Conservation (phyloP, 2,888 invertebrate genomes). For the Epirrhoe tristata region DNA sequence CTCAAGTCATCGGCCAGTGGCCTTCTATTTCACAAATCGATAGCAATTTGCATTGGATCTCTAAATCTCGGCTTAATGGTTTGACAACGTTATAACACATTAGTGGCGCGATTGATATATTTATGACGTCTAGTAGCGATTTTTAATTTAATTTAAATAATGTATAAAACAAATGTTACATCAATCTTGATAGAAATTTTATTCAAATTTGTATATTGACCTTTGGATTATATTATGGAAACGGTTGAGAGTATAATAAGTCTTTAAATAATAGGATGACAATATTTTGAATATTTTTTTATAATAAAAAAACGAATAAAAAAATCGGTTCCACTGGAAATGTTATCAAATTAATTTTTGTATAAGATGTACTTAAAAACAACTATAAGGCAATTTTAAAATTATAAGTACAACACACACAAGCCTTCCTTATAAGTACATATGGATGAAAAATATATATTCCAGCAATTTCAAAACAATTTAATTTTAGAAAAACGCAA, state of each 20-base stretch:
- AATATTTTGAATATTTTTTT: not conserved
- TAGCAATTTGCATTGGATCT: slow-evolving; percentile 18
- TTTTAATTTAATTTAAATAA: slow-evolving; percentile 31
- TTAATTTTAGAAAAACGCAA: not conserved
- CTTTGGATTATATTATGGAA: not conserved
- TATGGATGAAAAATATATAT: no score
- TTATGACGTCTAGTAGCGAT: slow-evolving; percentile 23
- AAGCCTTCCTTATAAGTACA: no score
- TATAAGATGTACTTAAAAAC: no score
- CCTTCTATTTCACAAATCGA: slow-evolving; percentile 15
- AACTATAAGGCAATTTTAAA: no score
- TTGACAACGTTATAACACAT: slow-evolving; percentile 29
- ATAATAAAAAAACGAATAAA: no score
- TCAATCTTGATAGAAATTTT: slow-evolving; percentile 17
- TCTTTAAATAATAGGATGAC: not conserved
- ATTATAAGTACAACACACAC: no score
- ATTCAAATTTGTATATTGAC: slow-evolving; percentile 7
- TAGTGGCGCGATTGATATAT: slow-evolving; percentile 24
- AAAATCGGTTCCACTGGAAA: no score
- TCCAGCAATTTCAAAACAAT: no score
- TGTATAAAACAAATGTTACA: slow-evolving; percentile 24
- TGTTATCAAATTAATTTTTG: no score
- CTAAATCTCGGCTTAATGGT: slow-evolving; percentile 22
- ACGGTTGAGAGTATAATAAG: not conserved
- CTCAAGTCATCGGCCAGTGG: slow-evolving; percentile 6